These are phyloP conservation scores for Tetragonula carbonaria DNA, from an alignment of 2,888 invertebrate genomes.

Conservation along the genomic window DNA sequence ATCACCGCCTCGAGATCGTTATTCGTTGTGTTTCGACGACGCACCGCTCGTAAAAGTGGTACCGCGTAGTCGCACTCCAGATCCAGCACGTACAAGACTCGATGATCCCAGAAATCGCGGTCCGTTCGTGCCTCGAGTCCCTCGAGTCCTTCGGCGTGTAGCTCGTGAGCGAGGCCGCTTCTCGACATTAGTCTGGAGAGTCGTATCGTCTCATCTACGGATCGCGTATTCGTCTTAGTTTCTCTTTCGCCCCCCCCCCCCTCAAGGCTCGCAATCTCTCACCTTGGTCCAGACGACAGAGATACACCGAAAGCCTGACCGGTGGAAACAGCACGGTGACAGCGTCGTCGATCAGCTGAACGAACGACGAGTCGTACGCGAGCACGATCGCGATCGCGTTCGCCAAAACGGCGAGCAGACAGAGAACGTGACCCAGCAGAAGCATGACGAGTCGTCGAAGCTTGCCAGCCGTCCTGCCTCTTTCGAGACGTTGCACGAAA, in stretches of 20 bases:
- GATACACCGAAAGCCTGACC: constrained; percentile 66
- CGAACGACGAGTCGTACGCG: constrained; percentile 54
- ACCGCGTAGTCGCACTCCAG: constrained; percentile 72
- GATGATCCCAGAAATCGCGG: constrained; percentile 58
- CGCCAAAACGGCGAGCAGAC: neutral
- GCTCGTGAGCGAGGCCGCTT: constrained; percentile 57
- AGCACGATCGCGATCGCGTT: neutral
- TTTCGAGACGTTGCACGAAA: neutral
- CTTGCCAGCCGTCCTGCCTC: neutral
- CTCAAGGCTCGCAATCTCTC: neutral
- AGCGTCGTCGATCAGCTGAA: constrained; percentile 65
- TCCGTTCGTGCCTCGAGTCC: constrained; percentile 20
- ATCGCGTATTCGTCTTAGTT: accelerated
- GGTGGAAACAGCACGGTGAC: constrained; percentile 61
- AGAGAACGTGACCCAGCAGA: accelerated
- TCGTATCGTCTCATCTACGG: constrained; percentile 63
- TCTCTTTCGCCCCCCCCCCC: too few species aligned
- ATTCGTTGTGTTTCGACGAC: neutral
- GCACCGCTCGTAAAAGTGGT: constrained; percentile 70
- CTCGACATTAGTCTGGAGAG: constrained; percentile 72
- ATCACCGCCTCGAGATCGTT: neutral
- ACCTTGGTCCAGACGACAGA: constrained; percentile 67
- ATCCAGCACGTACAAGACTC: constrained; percentile 70
- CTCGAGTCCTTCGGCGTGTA: constrained; percentile 47
- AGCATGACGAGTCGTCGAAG: neutral